phyloP scores from a whole-genome alignment of 2,797 vertebrate species.

The Gallinago stenura region DNA sequence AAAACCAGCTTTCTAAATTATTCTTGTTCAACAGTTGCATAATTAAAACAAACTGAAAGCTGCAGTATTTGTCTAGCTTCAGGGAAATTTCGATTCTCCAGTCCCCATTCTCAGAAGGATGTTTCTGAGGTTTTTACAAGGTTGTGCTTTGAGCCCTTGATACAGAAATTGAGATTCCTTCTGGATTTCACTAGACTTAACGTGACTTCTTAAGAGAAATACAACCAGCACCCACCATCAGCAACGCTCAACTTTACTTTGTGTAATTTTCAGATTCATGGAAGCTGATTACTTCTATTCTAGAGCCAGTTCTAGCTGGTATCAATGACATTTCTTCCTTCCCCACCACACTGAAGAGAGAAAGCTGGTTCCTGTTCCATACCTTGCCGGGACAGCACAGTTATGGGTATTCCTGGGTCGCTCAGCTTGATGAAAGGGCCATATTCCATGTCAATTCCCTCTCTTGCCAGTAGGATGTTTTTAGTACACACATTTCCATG shows the following conservation, averaged over 20 bases:
- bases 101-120: background rate
- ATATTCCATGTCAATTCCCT: constrained; percentile 85
- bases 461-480: constrained; percentile 94
- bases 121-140: background rate
- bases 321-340: rapidly evolving
- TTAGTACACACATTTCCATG: constrained; percentile 96
- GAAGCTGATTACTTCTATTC: background rate
- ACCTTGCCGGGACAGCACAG: constrained; percentile 93
- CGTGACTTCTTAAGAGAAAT: background rate
- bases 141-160: background rate
- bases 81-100: background rate
- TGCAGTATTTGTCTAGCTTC: background rate
- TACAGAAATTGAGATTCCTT: background rate
- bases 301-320: background rate
- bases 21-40: background rate
- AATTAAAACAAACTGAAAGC: background rate
- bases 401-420: constrained; percentile 95
- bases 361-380: background rate
- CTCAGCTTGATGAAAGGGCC: constrained; percentile 98
- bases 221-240: background rate
- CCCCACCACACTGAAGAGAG: background rate
- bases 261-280: rapidly evolving
- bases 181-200: background rate
- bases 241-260: background rate
- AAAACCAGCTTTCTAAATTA: background rate